Evolutionary conservation across 2,888 invertebrate species (phyloP).

Genomic region (Pharmacophagus antenor): DNA sequence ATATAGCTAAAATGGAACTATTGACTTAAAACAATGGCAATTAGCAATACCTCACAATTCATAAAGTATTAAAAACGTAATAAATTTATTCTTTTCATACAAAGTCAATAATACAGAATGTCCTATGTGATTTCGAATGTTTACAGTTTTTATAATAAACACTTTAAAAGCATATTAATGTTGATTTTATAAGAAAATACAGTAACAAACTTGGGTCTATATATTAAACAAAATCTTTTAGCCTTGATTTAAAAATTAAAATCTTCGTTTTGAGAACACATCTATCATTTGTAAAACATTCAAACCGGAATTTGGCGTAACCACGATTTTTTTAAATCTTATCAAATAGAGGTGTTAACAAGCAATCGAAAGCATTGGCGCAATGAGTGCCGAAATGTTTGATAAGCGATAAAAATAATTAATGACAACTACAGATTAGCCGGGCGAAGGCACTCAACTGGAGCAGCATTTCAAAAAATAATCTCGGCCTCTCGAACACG

Average conservation of each 20-base stretch:
- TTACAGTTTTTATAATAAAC: not conserved
- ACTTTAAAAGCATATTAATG: not conserved
- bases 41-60: too few relatives aligned
- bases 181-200: not conserved
- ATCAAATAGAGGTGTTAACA: conserved; percentile 42
- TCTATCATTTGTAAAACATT: not conserved
- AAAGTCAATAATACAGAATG: too few relatives aligned
- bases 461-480: conserved; percentile 79
- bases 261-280: not conserved
- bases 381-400: conserved; percentile 69
- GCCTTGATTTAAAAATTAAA: not conserved
- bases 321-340: conserved; percentile 21
- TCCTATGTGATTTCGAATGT: not conserved
- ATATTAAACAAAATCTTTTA: too few relatives aligned
- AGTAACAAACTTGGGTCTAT: not conserved
- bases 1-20: too few relatives aligned
- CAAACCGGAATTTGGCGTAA: not conserved
- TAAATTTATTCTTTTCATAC: too few relatives aligned
- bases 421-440: conserved; percentile 77
- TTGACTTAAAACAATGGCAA: too few relatives aligned
- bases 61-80: too few relatives aligned
- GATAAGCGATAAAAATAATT: conserved; percentile 81
- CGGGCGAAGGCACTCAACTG: conserved; percentile 72
- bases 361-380: conserved; percentile 57
- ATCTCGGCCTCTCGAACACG: conserved; percentile 72